Base-by-base conservation (phyloP, 2,113 vertebrate genomes). In the Takifugu bimaculatus region DNA sequence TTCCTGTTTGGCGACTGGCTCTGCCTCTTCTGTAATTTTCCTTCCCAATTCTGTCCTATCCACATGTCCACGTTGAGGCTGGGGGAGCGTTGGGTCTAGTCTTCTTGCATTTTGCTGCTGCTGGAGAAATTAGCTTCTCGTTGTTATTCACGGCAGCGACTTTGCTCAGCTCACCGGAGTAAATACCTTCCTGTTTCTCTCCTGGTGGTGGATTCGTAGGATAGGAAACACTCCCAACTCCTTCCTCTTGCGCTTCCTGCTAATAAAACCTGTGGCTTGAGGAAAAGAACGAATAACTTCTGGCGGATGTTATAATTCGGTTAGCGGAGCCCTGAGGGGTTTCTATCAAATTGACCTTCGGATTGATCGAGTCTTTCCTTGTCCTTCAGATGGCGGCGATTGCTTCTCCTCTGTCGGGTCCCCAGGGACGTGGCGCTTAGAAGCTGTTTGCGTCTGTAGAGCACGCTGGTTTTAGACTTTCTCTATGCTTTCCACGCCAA, bases 261-360 rank as follows among this genome's bases (percentile, higher is more conserved):
- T 67, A 50, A 53, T 55, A 64, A 65, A 57, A 71, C 66, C 63
- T 43, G 25, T 13, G 32, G 52, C 59, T 60, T 4, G 7, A 59
- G 55, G 61, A 57, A 49, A n/a, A 49, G 44, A 56, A 26, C 51
- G 29, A 51, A 58, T 25, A 35, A 64, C 32, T 57, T 35, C 56
- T 61, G 28, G 43, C 59, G 52, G 42, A 15, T 54, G 55, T 69
- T 56, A 15, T 50, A 48, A 64, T 54, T 66, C 25, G 26, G 49
- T 53, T 62, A 58, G 59, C 60, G 65, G 48, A n/a, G 57, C 65
- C 65, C 67, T 25, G 13, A 32, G 74, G 47, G 63, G 42, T 54
- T 54, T 39, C 60, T 43, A 44, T 70, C 50, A 60, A 60, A 66
- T n/a, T 51, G 57, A 65, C 74, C 52, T 49, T 35, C 71, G 52